phyloP scores from a whole-genome alignment of 2,888 invertebrate genomes.

The Pandemis corylana region DNA sequence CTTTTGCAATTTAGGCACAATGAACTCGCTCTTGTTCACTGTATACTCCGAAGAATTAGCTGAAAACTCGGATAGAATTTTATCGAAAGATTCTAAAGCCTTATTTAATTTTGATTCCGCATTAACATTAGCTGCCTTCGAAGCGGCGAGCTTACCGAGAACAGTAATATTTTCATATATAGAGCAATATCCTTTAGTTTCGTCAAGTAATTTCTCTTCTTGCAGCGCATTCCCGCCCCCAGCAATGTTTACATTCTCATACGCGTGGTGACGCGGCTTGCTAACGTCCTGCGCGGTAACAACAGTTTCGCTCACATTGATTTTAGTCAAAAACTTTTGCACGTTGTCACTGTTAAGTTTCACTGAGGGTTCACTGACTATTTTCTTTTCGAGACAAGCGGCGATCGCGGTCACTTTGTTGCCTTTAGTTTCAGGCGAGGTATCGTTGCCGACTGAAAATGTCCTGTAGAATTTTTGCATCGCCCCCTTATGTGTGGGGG shows the following conservation, averaged over 20 bases:
- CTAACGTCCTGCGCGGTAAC: slow-evolving; percentile 59
- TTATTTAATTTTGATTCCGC: slow-evolving; percentile 73
- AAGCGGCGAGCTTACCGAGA: slow-evolving; percentile 59
- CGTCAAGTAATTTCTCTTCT: slow-evolving; percentile 65
- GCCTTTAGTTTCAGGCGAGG: slow-evolving; percentile 71
- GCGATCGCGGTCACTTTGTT: slow-evolving; percentile 81
- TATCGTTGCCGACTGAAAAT: slow-evolving; percentile 77
- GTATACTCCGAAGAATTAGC: slow-evolving; percentile 62
- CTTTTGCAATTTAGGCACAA: slow-evolving; percentile 86
- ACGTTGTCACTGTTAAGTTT: slow-evolving; percentile 72
- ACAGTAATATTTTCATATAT: slow-evolving; percentile 81
- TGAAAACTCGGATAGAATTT: slow-evolving; percentile 77
- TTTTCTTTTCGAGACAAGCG: slow-evolving; percentile 77
- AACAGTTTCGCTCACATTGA: slow-evolving; percentile 64
- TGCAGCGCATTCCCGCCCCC: slow-evolving; percentile 55
- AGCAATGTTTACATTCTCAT: slow-evolving; percentile 79
- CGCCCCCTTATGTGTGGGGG: slow-evolving; percentile 69
- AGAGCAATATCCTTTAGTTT: slow-evolving; percentile 77
- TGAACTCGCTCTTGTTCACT: slow-evolving; percentile 59
- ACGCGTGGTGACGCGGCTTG: slow-evolving; percentile 66
- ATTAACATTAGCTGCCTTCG: slow-evolving; percentile 49
- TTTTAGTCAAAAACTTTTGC: slow-evolving; percentile 67
- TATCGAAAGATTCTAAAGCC: slow-evolving; percentile 81
- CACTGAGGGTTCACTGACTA: slow-evolving; percentile 66
- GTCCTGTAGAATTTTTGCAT: slow-evolving; percentile 83